A percentile compares a stretch with the other conserved stretches of the same genome.
These are phyloP conservation scores for Caenorhabditis wallacei DNA, from an alignment of 2,888 invertebrate genomes.

Conservation along the genomic window DNA sequence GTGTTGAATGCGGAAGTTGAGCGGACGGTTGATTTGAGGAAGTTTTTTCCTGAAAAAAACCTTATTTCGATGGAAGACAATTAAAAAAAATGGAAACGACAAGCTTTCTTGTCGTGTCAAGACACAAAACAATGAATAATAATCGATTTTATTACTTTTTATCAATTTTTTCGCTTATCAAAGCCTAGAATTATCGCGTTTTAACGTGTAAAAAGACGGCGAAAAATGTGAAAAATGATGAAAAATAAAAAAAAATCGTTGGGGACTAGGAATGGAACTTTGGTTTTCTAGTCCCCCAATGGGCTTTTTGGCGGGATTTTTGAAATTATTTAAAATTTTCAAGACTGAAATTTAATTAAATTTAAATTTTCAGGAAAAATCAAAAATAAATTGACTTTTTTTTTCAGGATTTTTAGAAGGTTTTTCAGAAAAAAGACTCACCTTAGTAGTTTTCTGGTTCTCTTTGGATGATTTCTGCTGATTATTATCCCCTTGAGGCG, in stretches of 20 bases:
- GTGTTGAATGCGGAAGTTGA: slow-evolving; percentile 44
- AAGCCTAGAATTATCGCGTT: slow-evolving; percentile 10
- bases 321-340: background rate
- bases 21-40: slow-evolving; percentile 56
- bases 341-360: background rate
- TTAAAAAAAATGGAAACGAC: no score
- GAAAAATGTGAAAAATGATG: slow-evolving; percentile 29
- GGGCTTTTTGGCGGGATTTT: slow-evolving; percentile 10
- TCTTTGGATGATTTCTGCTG: slow-evolving; percentile 55
- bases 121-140: slow-evolving; percentile 12
- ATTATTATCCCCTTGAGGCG: slow-evolving; percentile 63
- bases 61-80: background rate
- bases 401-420: background rate
- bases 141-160: slow-evolving; percentile 25
- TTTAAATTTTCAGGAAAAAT: background rate
- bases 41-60: slow-evolving; percentile 53
- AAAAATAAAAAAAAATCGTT: slow-evolving; percentile 20
- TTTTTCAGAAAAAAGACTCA: slow-evolving; percentile 23
- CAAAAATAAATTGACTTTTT: background rate
- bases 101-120: no score
- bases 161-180: slow-evolving; percentile 36
- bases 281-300: slow-evolving; percentile 35
- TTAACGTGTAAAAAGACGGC: slow-evolving; percentile 25
- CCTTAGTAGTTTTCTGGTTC: slow-evolving; percentile 57
- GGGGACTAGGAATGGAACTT: slow-evolving; percentile 33